These are phyloP conservation scores for Vultur gryphus DNA, from an alignment of 2,797 vertebrate species.

Conservation along the genomic window DNA sequence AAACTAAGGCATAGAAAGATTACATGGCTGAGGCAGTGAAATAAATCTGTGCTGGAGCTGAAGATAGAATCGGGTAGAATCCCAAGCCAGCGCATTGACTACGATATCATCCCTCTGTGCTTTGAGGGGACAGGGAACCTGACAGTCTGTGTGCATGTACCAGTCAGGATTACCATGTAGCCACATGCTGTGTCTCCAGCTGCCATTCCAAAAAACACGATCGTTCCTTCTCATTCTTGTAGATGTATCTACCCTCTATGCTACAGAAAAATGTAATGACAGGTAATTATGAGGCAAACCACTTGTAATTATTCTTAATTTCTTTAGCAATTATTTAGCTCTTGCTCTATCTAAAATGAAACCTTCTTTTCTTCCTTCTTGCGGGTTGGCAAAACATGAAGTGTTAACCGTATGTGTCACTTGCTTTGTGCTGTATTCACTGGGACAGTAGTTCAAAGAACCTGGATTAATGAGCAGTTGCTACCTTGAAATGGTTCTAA, in stretches of 20 bases:
- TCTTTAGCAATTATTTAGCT: not conserved
- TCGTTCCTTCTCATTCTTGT: not conserved
- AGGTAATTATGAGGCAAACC: slow-evolving; percentile 36
- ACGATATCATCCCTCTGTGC: not conserved
- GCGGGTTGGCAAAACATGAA: slow-evolving; percentile 12
- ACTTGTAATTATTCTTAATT: slow-evolving; percentile 24
- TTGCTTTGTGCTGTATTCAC: not conserved
- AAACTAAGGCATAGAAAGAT: not conserved
- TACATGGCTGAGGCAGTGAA: not conserved
- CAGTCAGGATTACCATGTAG: not conserved
- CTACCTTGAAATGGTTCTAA: slow-evolving; percentile 8
- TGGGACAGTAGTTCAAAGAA: slow-evolving; percentile 24
- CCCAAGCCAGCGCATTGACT: not conserved
- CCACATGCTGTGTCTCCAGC: not conserved
- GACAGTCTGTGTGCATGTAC: not conserved
- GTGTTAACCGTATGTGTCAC: slow-evolving; percentile 6
- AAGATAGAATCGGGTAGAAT: not conserved
- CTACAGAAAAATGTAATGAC: not conserved
- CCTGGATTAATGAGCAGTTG: slow-evolving; percentile 14
- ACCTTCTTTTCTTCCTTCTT: not conserved
- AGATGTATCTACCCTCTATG: not conserved
- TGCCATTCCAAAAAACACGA: not conserved
- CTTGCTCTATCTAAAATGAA: slow-evolving; percentile 29
- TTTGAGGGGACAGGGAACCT: not conserved
- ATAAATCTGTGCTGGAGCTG: not conserved